Percentiles rank a stretch among this genome's conserved stretches.
phyloP scores from a whole-genome alignment of 64 coral and sea anemone genomes.

The Porites australiensis region DNA sequence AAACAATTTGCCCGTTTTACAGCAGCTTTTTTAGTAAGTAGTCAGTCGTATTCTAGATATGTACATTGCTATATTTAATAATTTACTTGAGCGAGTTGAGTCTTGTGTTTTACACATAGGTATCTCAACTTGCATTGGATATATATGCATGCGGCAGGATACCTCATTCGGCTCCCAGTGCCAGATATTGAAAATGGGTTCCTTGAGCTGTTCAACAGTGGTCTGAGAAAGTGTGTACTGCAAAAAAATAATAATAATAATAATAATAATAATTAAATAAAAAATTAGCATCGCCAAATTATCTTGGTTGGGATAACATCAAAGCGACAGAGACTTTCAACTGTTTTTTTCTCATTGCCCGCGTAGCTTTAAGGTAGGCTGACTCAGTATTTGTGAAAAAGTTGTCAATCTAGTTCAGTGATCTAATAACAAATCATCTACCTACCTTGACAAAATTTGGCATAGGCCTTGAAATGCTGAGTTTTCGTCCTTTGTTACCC shows the following conservation, averaged over 20 bases:
- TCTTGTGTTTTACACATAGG: too few species aligned
- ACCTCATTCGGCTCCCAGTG: constrained; percentile 93
- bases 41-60: too few species aligned
- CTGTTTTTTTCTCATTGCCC: too few species aligned
- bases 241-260: background rate
- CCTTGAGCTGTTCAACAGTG: constrained; percentile 67
- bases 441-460: constrained; percentile 75
- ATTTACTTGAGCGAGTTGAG: too few species aligned
- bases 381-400: too few species aligned
- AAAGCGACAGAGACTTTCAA: too few species aligned
- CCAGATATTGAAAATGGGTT: constrained; percentile 90
- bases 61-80: too few species aligned
- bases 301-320: too few species aligned
- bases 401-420: background rate
- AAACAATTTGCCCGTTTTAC: background rate
- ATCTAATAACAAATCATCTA: background rate
- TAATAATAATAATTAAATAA: background rate
- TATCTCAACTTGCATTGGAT: too few species aligned
- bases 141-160: background rate
- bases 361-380: too few species aligned
- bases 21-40: too few species aligned
- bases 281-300: too few species aligned
- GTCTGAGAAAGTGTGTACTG: constrained; percentile 75
- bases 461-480: constrained; percentile 41
- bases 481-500: constrained; percentile 24